Percentiles rank a stretch among this genome's conserved stretches.
Conservation (phyloP, 2,888 invertebrate species). For the Papilio protenor region DNA sequence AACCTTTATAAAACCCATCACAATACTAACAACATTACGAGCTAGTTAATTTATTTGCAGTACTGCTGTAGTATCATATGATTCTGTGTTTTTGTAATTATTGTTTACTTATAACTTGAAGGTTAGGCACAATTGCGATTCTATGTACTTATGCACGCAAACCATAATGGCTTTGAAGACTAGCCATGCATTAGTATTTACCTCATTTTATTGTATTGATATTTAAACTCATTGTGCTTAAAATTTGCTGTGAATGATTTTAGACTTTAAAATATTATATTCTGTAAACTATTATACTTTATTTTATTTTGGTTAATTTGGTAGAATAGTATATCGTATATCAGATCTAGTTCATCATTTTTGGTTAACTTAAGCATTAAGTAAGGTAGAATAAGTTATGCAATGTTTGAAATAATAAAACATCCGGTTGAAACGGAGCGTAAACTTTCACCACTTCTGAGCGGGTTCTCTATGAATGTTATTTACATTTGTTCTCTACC, state of each 20-base stretch:
- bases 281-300: too few relatives aligned
- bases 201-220: too few relatives aligned
- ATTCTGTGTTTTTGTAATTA: constrained; percentile 3
- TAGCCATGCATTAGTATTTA: background rate
- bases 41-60: background rate
- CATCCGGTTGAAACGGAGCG: constrained; percentile 41
- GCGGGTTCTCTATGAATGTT: constrained; percentile 21
- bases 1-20: background rate
- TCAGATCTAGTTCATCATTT: background rate
- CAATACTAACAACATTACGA: background rate
- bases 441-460: constrained; percentile 34
- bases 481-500: constrained; percentile 7
- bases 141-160: constrained; percentile 12
- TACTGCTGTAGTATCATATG: background rate
- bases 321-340: too few relatives aligned
- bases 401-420: constrained; percentile 41
- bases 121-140: constrained; percentile 11
- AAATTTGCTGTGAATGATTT: too few relatives aligned
- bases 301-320: too few relatives aligned
- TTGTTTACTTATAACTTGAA: constrained; percentile 13
- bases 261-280: too few relatives aligned
- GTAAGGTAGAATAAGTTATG: constrained; percentile 28
- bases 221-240: too few relatives aligned
- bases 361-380: background rate
- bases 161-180: background rate